Evolutionary conservation across 2,113 vertebrate genomes (phyloP).

Genomic region (Pterocles burchelli): DNA sequence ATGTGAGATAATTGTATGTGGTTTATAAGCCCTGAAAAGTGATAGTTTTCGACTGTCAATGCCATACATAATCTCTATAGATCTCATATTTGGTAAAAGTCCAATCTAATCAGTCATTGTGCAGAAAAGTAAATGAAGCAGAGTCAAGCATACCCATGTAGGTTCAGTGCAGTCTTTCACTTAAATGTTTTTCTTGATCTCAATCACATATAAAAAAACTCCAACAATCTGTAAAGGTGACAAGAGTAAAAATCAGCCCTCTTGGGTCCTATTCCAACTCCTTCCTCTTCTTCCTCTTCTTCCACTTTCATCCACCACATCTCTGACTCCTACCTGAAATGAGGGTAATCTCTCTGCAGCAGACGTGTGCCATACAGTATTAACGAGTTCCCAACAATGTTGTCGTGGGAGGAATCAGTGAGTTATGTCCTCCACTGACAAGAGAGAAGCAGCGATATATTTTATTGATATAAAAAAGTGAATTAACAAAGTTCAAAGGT

Average conservation of each 20-base stretch:
- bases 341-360: neutral
- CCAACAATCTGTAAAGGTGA: neutral
- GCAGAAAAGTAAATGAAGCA: neutral
- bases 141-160: neutral
- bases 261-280: neutral
- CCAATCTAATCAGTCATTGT: neutral
- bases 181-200: neutral
- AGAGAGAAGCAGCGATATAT: too few species aligned
- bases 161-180: neutral
- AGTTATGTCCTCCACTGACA: too few species aligned
- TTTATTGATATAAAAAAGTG: too few species aligned
- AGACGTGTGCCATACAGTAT: neutral
- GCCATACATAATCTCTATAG: rapidly evolving
- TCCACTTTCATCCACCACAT: neutral
- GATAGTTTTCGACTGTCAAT: neutral
- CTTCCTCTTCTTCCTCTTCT: neutral
- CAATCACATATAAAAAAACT: neutral
- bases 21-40: neutral
- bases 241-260: neutral
- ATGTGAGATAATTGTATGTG: neutral
- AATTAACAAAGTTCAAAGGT: too few species aligned
- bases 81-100: neutral
- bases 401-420: too few species aligned
- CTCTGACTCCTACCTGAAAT: neutral
- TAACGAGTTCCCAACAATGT: neutral